Evolutionary conservation across 2,888 invertebrate species (phyloP).

Genomic region (Orgyia antiqua): DNA sequence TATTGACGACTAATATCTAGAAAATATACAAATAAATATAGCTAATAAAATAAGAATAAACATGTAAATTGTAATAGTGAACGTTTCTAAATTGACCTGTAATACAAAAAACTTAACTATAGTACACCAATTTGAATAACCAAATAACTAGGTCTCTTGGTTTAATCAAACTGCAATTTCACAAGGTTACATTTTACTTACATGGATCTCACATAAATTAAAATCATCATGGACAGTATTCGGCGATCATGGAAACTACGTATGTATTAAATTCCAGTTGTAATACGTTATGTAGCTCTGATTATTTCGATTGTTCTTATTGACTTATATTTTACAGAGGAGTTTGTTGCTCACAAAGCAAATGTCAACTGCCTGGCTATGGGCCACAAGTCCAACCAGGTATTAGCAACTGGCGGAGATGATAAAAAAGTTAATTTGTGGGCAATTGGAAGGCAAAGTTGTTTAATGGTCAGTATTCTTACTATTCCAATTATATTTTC

Average conservation of each 20-base stretch:
- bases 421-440: conserved; percentile 98
- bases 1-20: too few relatives aligned
- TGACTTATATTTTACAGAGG: conserved; percentile 79
- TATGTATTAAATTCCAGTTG: conserved; percentile 71
- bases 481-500: background rate
- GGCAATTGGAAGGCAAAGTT: conserved; percentile 96
- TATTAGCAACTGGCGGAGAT: conserved; percentile 96
- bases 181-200: conserved; percentile 33
- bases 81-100: too few relatives aligned
- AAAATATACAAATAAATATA: too few relatives aligned
- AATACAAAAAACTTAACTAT: too few relatives aligned
- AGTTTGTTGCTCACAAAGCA: conserved; percentile 91
- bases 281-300: conserved; percentile 1
- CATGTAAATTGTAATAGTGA: too few relatives aligned
- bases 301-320: background rate
- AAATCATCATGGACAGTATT: conserved; percentile 64
- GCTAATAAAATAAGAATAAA: too few relatives aligned
- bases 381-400: conserved; percentile 94
- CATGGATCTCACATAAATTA: conserved; percentile 37
- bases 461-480: conserved; percentile 88
- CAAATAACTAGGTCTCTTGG: too few relatives aligned
- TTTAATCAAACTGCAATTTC: too few relatives aligned
- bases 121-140: too few relatives aligned
- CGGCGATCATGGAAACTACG: conserved; percentile 91
- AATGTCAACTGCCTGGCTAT: conserved; percentile 93